Conservation (phyloP, 1,140 invertebrate species). For the Lepidurus arcticus region DNA sequence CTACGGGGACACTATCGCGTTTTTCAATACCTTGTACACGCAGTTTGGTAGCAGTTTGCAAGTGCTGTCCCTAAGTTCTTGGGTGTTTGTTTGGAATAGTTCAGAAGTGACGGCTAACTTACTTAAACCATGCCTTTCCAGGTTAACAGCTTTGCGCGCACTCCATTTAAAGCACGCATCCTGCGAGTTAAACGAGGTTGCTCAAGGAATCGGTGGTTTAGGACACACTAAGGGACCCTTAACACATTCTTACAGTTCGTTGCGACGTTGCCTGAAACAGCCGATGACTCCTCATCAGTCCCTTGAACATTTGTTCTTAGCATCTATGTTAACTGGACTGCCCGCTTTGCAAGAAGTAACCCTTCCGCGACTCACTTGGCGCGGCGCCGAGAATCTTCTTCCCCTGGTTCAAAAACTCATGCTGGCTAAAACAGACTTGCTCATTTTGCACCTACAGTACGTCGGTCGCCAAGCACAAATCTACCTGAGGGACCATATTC, state of each 20-base stretch:
- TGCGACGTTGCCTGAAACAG: neutral
- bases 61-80: neutral
- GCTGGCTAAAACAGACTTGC: neutral
- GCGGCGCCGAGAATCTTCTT: neutral
- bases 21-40: neutral
- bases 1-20: neutral
- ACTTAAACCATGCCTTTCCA: neutral
- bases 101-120: neutral
- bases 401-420: neutral
- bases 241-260: neutral
- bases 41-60: neutral
- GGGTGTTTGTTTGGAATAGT: neutral
- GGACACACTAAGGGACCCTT: neutral
- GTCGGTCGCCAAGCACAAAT: neutral
- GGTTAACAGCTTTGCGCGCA: neutral
- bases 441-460: neutral
- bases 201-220: neutral
- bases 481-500: neutral
- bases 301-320: neutral
- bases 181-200: neutral
- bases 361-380: neutral
- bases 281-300: neutral
- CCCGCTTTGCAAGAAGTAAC: conserved; percentile 14
- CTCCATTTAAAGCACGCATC: neutral
- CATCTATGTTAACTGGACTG: neutral